Evolutionary conservation across 2,113 vertebrate genomes (phyloP).

Genomic region (Mustela nigripes): DNA sequence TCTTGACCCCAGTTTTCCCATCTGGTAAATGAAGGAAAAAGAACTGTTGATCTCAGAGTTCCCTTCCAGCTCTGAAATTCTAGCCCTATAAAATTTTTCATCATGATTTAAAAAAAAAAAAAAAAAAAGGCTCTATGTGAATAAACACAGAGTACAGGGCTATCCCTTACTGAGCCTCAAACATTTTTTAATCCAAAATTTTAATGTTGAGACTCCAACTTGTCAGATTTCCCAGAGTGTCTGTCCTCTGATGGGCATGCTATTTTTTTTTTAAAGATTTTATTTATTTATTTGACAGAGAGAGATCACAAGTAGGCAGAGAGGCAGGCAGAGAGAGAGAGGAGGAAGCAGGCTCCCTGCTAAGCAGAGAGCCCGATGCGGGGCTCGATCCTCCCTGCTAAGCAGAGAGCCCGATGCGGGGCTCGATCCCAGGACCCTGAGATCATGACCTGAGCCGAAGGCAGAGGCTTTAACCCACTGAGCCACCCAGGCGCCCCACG

Average conservation of each 20-base stretch:
- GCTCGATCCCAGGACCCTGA: too few relatives aligned
- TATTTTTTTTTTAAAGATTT: too few relatives aligned
- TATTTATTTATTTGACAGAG: too few relatives aligned
- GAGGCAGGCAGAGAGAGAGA: too few relatives aligned
- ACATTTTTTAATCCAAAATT: neutral
- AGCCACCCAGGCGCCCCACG: too few relatives aligned
- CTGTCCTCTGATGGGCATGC: neutral
- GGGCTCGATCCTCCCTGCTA: too few relatives aligned
- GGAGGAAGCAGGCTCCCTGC: too few relatives aligned
- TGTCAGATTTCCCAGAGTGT: neutral
- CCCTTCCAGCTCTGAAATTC: neutral
- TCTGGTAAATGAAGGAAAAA: neutral
- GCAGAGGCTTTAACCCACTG: too few relatives aligned
- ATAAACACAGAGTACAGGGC: neutral
- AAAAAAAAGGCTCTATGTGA: neutral
- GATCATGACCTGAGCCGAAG: too few relatives aligned
- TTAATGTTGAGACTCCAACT: neutral
- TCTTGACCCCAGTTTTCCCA: neutral
- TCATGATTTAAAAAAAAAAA: neutral
- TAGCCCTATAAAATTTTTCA: constrained; percentile 16
- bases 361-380: too few relatives aligned
- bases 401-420: too few relatives aligned
- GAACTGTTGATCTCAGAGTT: neutral
- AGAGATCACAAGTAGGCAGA: too few relatives aligned
- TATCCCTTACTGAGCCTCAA: neutral